Evolutionary conservation across 2,888 invertebrate genomes (phyloP).

Genomic region (Seira musarum): DNA sequence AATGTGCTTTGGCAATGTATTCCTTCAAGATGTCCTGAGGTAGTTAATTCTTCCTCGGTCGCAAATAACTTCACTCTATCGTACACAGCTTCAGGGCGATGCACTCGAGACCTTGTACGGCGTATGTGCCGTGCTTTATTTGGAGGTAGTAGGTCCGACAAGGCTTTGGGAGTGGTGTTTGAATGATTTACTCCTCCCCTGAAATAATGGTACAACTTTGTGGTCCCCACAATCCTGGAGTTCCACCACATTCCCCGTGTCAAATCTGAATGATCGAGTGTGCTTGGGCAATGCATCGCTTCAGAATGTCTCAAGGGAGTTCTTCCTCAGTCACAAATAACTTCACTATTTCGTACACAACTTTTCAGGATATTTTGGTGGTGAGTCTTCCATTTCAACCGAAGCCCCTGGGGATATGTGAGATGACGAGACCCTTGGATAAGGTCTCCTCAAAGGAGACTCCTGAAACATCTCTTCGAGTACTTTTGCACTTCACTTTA

Average conservation of each 20-base stretch:
- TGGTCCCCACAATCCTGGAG: slow-evolving; percentile 24
- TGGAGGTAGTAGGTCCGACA: no score
- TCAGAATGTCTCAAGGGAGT: slow-evolving; percentile 71
- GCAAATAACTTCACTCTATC: slow-evolving; percentile 70
- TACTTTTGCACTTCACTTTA: slow-evolving; percentile 71
- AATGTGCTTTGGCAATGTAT: no score
- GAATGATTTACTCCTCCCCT: no score
- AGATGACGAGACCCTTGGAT: slow-evolving; percentile 73
- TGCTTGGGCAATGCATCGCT: slow-evolving; percentile 67
- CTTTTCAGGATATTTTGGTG: slow-evolving; percentile 71
- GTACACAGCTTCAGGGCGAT: slow-evolving; percentile 71
- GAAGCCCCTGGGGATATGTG: slow-evolving; percentile 66
- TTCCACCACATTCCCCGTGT: slow-evolving; percentile 41
- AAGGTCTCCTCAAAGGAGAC: slow-evolving; percentile 63
- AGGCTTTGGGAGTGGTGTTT: no score
- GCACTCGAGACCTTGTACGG: no score
- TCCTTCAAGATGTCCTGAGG: no score
- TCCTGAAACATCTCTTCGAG: slow-evolving; percentile 71
- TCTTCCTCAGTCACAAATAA: slow-evolving; percentile 72
- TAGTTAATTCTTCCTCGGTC: no score
- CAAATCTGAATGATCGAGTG: slow-evolving; percentile 48
- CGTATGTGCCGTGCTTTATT: no score
- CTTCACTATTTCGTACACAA: slow-evolving; percentile 71
- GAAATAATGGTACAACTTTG: no score
- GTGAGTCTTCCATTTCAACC: slow-evolving; percentile 70